Conservation (phyloP, 2,888 invertebrate species). For the Tetragonula carbonaria region DNA sequence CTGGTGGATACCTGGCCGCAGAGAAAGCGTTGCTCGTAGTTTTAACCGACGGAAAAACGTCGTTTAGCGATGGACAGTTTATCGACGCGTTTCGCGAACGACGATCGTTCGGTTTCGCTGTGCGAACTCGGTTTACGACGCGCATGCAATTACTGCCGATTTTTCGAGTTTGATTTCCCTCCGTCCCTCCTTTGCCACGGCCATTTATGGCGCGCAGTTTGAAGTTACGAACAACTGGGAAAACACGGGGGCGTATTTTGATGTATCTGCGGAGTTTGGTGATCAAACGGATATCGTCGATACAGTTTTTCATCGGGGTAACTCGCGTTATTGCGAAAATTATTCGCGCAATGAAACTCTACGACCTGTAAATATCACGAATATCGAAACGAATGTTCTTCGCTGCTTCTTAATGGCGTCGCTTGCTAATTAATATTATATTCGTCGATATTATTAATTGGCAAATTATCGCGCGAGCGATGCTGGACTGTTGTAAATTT, state of each 20-base stretch:
- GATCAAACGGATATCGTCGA: too few species aligned
- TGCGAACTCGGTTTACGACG: slow-evolving; percentile 6
- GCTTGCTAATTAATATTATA: neutral
- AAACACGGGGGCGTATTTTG: too few species aligned
- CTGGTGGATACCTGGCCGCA: neutral
- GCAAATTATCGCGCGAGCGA: neutral
- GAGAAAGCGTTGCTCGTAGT: neutral
- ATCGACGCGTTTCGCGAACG: neutral
- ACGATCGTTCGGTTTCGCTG: neutral
- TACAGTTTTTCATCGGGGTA: neutral
- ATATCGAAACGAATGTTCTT: neutral
- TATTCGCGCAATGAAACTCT: neutral
- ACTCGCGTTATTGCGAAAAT: neutral
- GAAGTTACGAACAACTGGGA: too few species aligned
- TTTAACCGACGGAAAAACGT: neutral
- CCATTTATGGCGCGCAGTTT: neutral
- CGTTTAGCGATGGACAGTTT: neutral
- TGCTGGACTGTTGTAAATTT: neutral
- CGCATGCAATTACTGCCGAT: neutral
- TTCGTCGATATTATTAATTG: neutral
- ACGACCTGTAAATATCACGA: neutral
- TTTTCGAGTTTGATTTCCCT: neutral
- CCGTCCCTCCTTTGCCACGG: too few species aligned
- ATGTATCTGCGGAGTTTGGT: too few species aligned
- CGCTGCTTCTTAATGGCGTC: neutral